Percentiles rank a stretch among this genome's conserved stretches.
Conservation (phyloP, 2,797 vertebrate genomes). For the Neopelma chrysocephalum region DNA sequence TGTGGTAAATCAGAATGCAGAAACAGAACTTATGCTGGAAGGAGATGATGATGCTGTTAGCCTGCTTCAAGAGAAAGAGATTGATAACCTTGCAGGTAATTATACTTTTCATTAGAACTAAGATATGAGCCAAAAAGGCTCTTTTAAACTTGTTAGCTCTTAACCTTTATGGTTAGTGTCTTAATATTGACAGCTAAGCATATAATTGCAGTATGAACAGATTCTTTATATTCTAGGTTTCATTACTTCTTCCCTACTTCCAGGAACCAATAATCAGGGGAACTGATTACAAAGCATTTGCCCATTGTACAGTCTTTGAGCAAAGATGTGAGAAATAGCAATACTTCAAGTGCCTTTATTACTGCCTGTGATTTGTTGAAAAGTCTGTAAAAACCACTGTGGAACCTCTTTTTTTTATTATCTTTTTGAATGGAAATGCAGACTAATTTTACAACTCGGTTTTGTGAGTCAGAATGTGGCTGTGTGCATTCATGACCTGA, state of each 20-base stretch:
- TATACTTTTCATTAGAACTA: not conserved
- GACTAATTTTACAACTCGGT: not conserved
- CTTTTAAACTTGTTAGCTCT: not conserved
- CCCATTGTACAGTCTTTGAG: not conserved
- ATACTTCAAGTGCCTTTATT: not conserved
- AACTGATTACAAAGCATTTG: not conserved
- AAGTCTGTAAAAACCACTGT: not conserved
- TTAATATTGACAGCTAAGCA: not conserved
- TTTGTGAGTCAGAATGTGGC: not conserved
- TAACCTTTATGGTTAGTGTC: not conserved
- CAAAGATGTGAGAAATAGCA: not conserved
- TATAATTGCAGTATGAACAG: not conserved
- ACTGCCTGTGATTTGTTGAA: not conserved
- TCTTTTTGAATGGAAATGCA: not conserved
- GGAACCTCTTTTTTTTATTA: fast-evolving
- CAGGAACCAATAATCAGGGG: not conserved
- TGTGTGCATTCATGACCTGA: not conserved
- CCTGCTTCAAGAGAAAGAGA: conserved; percentile 96
- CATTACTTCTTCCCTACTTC: not conserved
- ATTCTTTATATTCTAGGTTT: not conserved
- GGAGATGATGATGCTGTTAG: conserved; percentile 97
- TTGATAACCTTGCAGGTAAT: conserved; percentile 97
- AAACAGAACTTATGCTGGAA: conserved; percentile 97
- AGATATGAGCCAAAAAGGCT: not conserved
- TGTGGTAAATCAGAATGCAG: conserved; percentile 91